Conservation (phyloP, 2,113 vertebrate species). For the Crotalus horridus region DNA sequence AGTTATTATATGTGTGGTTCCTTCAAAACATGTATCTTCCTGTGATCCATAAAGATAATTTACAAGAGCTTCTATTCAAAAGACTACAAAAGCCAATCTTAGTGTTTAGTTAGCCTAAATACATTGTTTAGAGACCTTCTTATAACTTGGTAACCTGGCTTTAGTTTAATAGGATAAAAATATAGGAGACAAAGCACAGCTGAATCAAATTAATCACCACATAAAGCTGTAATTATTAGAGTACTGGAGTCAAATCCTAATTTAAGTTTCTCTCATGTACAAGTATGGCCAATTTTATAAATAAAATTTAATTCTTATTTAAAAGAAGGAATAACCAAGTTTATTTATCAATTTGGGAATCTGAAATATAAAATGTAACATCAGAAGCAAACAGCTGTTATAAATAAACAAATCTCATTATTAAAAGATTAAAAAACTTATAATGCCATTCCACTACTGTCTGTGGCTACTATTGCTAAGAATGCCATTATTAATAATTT, state of each 20-base stretch:
- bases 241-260: background rate
- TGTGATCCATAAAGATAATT: background rate
- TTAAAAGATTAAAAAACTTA: constrained; percentile 1
- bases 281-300: background rate
- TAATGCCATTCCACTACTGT: background rate
- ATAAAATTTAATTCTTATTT: background rate
- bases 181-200: background rate
- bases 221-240: background rate
- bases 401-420: constrained; percentile 1
- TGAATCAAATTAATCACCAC: background rate
- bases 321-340: background rate
- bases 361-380: constrained; percentile 15
- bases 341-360: background rate
- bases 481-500: constrained; percentile 2
- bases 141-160: background rate
- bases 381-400: background rate
- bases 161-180: background rate
- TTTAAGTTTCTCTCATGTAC: background rate
- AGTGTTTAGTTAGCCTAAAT: background rate
- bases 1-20: constrained; percentile 17
- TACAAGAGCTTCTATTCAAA: background rate
- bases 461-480: background rate
- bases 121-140: background rate
- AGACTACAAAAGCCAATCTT: background rate
- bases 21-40: background rate